Conservation (phyloP, 2,888 invertebrate genomes). For the Incurvaria masculella region DNA sequence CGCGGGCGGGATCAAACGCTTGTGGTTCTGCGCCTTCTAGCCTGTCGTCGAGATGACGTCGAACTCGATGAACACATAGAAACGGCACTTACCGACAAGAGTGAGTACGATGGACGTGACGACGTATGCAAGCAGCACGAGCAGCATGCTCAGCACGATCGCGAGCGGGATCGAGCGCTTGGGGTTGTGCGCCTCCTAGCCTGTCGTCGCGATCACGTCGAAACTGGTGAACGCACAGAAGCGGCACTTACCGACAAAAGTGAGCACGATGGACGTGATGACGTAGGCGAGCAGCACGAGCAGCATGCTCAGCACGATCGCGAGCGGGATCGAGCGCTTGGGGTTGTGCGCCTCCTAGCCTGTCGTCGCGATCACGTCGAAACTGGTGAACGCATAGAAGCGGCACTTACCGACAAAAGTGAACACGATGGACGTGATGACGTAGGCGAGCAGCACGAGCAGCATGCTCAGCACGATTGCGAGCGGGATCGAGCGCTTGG, state of each 20-base stretch:
- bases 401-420: slow-evolving; percentile 84
- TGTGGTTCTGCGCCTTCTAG: slow-evolving; percentile 91
- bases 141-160: slow-evolving; percentile 80
- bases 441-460: slow-evolving; percentile 85
- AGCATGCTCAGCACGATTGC: slow-evolving; percentile 85
- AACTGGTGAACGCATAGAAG: slow-evolving; percentile 96
- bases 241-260: slow-evolving; percentile 79
- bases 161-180: slow-evolving; percentile 90
- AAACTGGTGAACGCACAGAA: slow-evolving; percentile 97
- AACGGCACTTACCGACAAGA: slow-evolving; percentile 79
- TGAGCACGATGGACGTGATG: slow-evolving; percentile 81
- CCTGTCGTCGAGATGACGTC: slow-evolving; percentile 96
- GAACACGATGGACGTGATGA: slow-evolving; percentile 81
- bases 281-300: slow-evolving; percentile 89
- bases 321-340: slow-evolving; percentile 87
- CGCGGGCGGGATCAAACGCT: slow-evolving; percentile 87
- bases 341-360: slow-evolving; percentile 95
- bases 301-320: slow-evolving; percentile 81
- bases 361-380: slow-evolving; percentile 94
- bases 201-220: slow-evolving; percentile 94
- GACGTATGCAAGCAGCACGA: slow-evolving; percentile 87
- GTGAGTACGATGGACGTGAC: slow-evolving; percentile 85
- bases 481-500: slow-evolving; percentile 87
- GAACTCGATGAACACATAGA: slow-evolving; percentile 96
- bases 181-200: slow-evolving; percentile 92